phyloP scores from a whole-genome alignment of 2,113 vertebrate genomes.

The Pampusana beccarii region DNA sequence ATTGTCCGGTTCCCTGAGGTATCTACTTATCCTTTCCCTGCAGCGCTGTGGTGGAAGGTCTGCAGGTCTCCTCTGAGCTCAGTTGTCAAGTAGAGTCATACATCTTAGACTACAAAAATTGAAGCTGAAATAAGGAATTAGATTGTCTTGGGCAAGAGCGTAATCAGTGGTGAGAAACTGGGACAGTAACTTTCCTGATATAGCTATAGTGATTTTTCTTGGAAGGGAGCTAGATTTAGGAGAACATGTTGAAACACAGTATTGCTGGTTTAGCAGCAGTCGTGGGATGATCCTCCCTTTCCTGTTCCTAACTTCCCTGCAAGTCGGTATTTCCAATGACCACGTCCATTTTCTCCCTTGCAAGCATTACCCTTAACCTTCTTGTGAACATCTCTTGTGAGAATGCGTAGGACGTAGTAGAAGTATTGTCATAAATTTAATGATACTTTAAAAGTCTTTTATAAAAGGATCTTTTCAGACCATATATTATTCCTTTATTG shows the following conservation, averaged over 20 bases:
- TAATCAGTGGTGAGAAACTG: background rate
- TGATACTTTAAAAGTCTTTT: background rate
- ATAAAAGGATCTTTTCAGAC: background rate
- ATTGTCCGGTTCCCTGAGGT: background rate
- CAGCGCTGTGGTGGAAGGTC: background rate
- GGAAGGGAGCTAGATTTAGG: background rate
- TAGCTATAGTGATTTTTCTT: background rate
- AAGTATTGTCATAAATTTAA: background rate
- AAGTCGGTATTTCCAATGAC: background rate
- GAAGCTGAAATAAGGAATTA: background rate
- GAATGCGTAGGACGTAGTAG: rapidly evolving
- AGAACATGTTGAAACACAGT: background rate
- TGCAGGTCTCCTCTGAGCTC: background rate
- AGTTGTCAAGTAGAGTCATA: background rate
- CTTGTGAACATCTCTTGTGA: background rate
- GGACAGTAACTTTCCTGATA: background rate
- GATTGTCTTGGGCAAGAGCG: background rate
- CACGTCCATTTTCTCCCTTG: background rate
- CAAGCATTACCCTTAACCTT: background rate
- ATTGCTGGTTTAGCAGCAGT: background rate
- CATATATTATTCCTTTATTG: background rate
- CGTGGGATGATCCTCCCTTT: background rate
- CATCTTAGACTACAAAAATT: background rate
- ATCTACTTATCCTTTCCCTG: background rate
- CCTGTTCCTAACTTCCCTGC: background rate